Percentiles rank a stretch among this genome's conserved stretches.
Evolutionary conservation across 2,888 invertebrate genomes (phyloP).

Genomic region (Zaprionus lineosus): DNA sequence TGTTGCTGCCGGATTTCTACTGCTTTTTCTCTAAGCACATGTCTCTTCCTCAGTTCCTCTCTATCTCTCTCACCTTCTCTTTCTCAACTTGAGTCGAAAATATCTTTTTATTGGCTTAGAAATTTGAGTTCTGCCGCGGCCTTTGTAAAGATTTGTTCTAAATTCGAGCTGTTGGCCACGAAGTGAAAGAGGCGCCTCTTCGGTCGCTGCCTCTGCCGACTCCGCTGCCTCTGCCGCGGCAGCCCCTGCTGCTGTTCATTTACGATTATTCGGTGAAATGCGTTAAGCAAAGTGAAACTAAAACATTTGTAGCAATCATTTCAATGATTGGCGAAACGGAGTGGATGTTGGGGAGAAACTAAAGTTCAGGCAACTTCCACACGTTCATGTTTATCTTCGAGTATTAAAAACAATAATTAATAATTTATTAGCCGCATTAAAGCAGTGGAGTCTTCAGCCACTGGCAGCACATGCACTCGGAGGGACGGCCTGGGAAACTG

Average conservation of each 20-base stretch:
- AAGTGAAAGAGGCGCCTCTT: conserved; percentile 58
- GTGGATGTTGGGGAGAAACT: background rate
- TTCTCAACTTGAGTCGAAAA: too few relatives aligned
- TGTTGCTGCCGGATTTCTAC: conserved; percentile 61
- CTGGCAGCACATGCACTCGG: too few relatives aligned
- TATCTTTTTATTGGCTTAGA: conserved; percentile 69
- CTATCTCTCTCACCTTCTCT: conserved; percentile 39
- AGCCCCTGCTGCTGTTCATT: conserved; percentile 16
- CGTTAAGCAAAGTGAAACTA: conserved; percentile 60
- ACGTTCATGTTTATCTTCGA: too few relatives aligned
- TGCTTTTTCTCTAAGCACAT: conserved; percentile 59
- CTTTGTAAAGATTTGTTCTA: conserved; percentile 69
- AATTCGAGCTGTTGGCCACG: conserved; percentile 62
- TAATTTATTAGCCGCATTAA: too few relatives aligned
- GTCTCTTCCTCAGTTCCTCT: conserved; percentile 26
- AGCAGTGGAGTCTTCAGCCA: too few relatives aligned
- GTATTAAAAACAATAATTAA: too few relatives aligned
- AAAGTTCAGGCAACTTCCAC: conserved; percentile 33
- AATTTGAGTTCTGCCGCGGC: conserved; percentile 35
- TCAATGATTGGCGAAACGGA: conserved; percentile 17
- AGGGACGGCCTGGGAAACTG: too few relatives aligned
- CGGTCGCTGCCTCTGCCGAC: background rate
- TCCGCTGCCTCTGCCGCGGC: background rate
- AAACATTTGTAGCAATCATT: conserved; percentile 40
- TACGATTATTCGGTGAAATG: conserved; percentile 64